Evolutionary conservation across 2,113 vertebrate genomes (phyloP), one percentile per base, ranked within the genome.

Genomic region (Penelope pileata): DNA sequence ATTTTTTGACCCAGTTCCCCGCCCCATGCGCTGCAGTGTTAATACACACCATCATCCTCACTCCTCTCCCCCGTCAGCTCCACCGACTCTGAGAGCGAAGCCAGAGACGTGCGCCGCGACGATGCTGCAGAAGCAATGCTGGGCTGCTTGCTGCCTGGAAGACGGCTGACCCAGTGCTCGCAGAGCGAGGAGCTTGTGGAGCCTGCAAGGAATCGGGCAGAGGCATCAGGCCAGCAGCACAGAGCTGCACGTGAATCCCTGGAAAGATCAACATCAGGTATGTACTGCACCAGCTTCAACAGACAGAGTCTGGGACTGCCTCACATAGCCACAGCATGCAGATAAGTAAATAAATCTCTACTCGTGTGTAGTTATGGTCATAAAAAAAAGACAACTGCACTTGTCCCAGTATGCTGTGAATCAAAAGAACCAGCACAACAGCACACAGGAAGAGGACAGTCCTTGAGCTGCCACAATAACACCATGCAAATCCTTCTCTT

Each of bases 121-220:
- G 99, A 99, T 4, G 99, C 99, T 2, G 99, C 99, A 0, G 99
- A 99, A 38, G 99, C 98, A 36, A 99, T 88, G 68, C 99, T 99
- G 92, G 99, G 99, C 72, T 98, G 99, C 93, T 98, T 98, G 97
- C 99, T 99, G 40, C 99, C 99, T 0, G 99, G 98, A 23, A 99
- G 97, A 22, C 99, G 98, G 96, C 99, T 99, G 87, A 99, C 95
- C 99, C 99, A 99, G 98, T 99, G 99, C 88, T 99, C 99, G 12
- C 99, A 99, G 86, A 99, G 96, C 4, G 99, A 99, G 3, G 99
- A 99, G 95, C 99, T 99, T 12, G 99, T 99, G 91, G 99, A 99
- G 67, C 99, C 99, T 99, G 96, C 23, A 53, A 85, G 80, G 53
- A 40, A 48, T 9, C 30, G 1, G 45, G 27, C 38, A 26, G 2